Evolutionary conservation across 2,797 vertebrate genomes (phyloP).

Genomic region (Gallinago nigripennis): DNA sequence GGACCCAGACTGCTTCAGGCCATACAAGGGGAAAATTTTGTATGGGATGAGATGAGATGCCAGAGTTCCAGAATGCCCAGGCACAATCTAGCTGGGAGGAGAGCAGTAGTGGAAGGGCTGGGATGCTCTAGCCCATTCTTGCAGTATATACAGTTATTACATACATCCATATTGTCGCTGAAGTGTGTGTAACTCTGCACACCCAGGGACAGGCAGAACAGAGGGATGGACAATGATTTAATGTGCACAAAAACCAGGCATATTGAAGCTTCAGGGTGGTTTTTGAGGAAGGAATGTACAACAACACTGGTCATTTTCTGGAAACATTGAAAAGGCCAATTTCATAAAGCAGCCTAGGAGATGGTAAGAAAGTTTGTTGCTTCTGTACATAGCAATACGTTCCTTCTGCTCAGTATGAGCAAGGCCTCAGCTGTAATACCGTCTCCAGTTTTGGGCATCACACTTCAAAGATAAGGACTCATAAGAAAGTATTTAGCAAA

Average conservation of each 20-base stretch:
- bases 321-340: background rate
- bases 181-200: rapidly evolving
- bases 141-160: background rate
- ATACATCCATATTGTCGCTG: background rate
- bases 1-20: background rate
- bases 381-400: background rate
- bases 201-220: background rate
- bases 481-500: background rate
- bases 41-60: background rate
- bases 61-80: background rate
- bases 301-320: background rate
- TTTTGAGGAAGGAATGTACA: background rate
- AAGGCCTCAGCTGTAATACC: background rate
- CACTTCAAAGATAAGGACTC: background rate
- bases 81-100: background rate
- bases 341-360: background rate
- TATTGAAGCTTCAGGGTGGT: background rate
- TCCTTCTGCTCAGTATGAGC: background rate
- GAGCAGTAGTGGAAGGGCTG: background rate
- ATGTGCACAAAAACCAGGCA: background rate
- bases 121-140: background rate
- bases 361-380: background rate
- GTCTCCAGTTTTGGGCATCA: background rate
- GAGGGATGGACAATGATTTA: background rate
- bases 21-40: background rate